These are phyloP conservation scores for Dusona sp. DNA, from an alignment of 2,888 invertebrate species.

Conservation along the genomic window DNA sequence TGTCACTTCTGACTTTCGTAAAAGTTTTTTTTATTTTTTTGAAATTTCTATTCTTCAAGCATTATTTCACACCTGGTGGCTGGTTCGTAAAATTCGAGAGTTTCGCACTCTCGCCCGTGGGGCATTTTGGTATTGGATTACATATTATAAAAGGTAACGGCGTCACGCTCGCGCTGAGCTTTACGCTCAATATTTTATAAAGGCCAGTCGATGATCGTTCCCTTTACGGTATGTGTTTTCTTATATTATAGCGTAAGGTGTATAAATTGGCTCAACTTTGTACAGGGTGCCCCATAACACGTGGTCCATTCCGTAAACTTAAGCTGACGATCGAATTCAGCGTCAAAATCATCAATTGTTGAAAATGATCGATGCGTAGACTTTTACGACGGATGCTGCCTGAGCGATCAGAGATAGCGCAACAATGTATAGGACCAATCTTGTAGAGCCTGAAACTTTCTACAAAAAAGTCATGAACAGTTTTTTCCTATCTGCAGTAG, in stretches of 20 bases:
- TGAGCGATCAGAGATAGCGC: background rate
- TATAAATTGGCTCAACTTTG: constrained; percentile 7
- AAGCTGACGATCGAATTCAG: background rate
- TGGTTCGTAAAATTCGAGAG: constrained; percentile 14
- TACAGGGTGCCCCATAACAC: background rate
- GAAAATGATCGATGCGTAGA: background rate
- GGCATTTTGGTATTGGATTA: constrained; percentile 61
- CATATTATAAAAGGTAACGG: constrained; percentile 68
- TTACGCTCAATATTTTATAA: constrained; percentile 74
- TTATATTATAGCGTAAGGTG: constrained; percentile 51
- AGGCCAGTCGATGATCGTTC: constrained; percentile 74
- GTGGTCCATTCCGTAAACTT: background rate
- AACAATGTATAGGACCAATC: background rate
- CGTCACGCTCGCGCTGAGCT: constrained; percentile 70
- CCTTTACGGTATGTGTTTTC: constrained; percentile 48
- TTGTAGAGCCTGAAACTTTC: background rate
- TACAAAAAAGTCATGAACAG: background rate
- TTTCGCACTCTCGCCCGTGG: constrained; percentile 36
- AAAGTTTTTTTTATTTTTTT: background rate
- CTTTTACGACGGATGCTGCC: background rate
- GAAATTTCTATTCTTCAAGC: constrained; percentile 46
- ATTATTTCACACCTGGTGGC: constrained; percentile 45
- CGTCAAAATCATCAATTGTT: background rate
- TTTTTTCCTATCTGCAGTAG: background rate
- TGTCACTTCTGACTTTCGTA: background rate